A percentile compares a stretch with the other conserved stretches of the same genome.
Evolutionary conservation across 2,888 invertebrate species (phyloP).

Genomic region (Macaria liturata): DNA sequence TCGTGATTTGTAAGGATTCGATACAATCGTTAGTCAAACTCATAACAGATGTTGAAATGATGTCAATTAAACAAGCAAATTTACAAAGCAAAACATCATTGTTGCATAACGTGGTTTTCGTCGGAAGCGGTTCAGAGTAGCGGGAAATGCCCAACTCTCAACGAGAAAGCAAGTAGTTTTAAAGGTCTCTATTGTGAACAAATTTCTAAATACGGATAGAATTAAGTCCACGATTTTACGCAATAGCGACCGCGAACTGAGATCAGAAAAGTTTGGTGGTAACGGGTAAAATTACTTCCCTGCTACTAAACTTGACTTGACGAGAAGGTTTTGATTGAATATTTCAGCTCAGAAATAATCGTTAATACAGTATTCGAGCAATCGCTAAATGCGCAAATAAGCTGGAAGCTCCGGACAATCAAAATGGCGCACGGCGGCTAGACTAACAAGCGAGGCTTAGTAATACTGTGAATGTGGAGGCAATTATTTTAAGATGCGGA

Average conservation of each 20-base stretch:
- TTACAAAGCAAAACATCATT: constrained; percentile 5
- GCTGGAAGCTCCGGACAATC: constrained; percentile 7
- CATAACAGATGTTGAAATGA: not conserved
- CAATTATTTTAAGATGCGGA: constrained; percentile 39
- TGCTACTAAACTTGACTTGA: constrained; percentile 43
- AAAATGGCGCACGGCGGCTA: constrained; percentile 26
- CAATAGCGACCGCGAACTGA: constrained; percentile 35
- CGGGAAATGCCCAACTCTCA: constrained; percentile 20
- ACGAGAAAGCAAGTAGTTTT: constrained; percentile 34
- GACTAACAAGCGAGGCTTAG: constrained; percentile 16
- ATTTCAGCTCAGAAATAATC: constrained; percentile 5
- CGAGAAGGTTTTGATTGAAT: constrained; percentile 37
- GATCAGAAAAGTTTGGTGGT: constrained; percentile 44
- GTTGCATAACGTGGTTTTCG: constrained; percentile 1
- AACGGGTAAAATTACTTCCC: constrained; percentile 39
- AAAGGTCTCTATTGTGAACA: constrained; percentile 40
- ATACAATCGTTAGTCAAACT: not conserved
- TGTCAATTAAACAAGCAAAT: constrained; percentile 3
- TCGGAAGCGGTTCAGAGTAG: constrained; percentile 12
- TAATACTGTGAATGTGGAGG: constrained; percentile 24
- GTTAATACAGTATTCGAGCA: constrained; percentile 22
- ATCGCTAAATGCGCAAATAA: constrained; percentile 9
- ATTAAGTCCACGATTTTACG: constrained; percentile 42
- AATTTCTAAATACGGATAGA: constrained; percentile 43
- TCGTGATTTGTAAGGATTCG: too few species aligned